Evolutionary conservation across 2,797 vertebrate genomes (phyloP).

Genomic region (Anabacerthia variegaticeps): DNA sequence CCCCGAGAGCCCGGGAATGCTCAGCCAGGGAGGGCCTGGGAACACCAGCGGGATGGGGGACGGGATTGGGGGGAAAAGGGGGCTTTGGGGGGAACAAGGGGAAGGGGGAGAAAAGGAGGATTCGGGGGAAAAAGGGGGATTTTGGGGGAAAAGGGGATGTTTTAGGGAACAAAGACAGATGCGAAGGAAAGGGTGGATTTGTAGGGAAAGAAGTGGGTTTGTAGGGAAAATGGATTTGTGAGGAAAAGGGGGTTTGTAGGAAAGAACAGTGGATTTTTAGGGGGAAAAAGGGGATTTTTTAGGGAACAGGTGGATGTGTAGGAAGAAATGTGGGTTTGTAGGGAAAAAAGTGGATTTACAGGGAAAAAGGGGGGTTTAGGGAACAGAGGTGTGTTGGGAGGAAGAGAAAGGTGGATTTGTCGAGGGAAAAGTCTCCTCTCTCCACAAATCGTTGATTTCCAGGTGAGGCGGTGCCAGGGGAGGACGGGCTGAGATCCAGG

Average conservation of each 20-base stretch:
- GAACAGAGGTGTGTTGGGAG: neutral
- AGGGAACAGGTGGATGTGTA: too few species aligned
- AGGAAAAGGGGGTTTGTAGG: too few species aligned
- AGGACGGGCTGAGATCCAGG: neutral
- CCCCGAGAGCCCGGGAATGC: neutral
- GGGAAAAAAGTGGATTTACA: neutral
- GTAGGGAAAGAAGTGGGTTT: neutral
- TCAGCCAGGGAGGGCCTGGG: too few species aligned
- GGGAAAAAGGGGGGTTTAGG: too few species aligned
- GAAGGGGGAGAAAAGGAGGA: rapidly evolving
- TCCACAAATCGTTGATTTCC: too few species aligned
- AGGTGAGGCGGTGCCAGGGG: neutral
- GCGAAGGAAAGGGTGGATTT: neutral
- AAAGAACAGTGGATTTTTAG: too few species aligned
- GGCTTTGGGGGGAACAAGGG: too few species aligned
- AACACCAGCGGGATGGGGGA: rapidly evolving
- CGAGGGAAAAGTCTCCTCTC: neutral
- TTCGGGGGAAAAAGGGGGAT: too few species aligned
- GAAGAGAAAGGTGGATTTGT: neutral
- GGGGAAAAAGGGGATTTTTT: neutral
- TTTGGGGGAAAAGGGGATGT: neutral
- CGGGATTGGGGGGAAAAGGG: too few species aligned
- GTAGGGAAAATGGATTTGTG: neutral
- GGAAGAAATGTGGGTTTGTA: neutral
- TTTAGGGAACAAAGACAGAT: too few species aligned